Evolutionary conservation across 2,113 vertebrate species (phyloP).

Genomic region (Caranx melampygus): DNA sequence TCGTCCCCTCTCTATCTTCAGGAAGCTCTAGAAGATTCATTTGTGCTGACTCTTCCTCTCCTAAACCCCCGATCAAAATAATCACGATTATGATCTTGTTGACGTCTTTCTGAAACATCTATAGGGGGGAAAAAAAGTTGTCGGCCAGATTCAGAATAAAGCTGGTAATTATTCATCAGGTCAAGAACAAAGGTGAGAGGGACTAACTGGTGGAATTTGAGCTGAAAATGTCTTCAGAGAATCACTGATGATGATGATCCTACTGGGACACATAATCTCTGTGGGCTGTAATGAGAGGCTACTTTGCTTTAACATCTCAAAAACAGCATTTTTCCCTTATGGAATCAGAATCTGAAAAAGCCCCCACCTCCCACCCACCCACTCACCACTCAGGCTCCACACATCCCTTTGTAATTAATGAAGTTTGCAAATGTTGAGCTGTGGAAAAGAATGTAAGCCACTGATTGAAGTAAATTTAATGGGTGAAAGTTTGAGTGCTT

Average conservation of each 20-base stretch:
- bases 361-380: neutral
- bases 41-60: too few relatives aligned
- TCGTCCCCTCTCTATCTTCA: too few relatives aligned
- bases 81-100: too few relatives aligned
- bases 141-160: neutral
- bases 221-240: neutral
- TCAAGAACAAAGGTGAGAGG: neutral
- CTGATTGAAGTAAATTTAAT: conserved; percentile 50
- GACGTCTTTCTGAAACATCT: neutral
- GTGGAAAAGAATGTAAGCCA: conserved; percentile 1
- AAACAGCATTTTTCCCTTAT: conserved; percentile 16
- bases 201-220: neutral
- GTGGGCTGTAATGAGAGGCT: neutral
- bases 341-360: neutral
- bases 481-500: conserved; percentile 54
- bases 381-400: neutral
- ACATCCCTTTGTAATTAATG: conserved; percentile 36
- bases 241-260: conserved; percentile 12
- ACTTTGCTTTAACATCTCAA: neutral
- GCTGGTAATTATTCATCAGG: neutral
- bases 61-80: too few relatives aligned
- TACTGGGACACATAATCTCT: neutral
- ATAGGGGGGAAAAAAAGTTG: neutral
- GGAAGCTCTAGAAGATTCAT: too few relatives aligned
- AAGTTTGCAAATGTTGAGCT: conserved; percentile 11